These are phyloP conservation scores for Thymelicus acteon DNA, from an alignment of 2,888 invertebrate species.

Conservation along the genomic window DNA sequence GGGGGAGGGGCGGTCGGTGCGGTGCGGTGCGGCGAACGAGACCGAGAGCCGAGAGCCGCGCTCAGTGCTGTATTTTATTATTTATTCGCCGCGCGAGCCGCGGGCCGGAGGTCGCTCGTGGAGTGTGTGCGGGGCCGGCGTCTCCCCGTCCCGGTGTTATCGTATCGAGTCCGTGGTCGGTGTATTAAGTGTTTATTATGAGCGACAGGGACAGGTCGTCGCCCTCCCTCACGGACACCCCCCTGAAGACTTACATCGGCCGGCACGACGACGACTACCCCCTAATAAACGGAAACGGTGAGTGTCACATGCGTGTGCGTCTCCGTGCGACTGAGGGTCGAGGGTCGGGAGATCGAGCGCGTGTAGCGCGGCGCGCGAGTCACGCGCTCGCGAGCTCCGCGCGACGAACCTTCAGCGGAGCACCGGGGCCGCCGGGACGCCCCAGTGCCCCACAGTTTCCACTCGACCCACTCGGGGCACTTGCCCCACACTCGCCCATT, in stretches of 20 bases:
- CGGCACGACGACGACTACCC: conserved; percentile 93
- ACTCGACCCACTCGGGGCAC: background rate
- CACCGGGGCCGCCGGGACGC: conserved; percentile 38
- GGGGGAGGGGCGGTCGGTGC: conserved; percentile 41
- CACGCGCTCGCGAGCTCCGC: conserved; percentile 49
- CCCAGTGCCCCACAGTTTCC: background rate
- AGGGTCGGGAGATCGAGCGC: conserved; percentile 51
- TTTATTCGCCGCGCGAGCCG: conserved; percentile 83
- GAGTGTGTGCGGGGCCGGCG: conserved; percentile 75
- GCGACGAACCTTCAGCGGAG: conserved; percentile 30
- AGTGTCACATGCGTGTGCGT: conserved; percentile 56
- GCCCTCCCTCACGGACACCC: conserved; percentile 94
- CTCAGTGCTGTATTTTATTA: conserved; percentile 54
- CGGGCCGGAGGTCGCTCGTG: conserved; percentile 83
- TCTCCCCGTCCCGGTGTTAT: conserved; percentile 72
- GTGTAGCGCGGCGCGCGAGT: conserved; percentile 46
- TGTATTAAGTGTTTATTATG: conserved; percentile 88
- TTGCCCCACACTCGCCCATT: conserved; percentile 29
- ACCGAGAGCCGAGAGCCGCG: conserved; percentile 49
- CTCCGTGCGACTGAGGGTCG: conserved; percentile 45
- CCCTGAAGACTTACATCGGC: conserved; percentile 93
- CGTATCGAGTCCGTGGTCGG: conserved; percentile 61
- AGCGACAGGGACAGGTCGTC: conserved; percentile 96
- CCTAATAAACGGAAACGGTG: conserved; percentile 90
- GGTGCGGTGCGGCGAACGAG: conserved; percentile 39